phyloP scores from a whole-genome alignment of 2,113 vertebrate genomes.

The Hippocampus abdominalis region DNA sequence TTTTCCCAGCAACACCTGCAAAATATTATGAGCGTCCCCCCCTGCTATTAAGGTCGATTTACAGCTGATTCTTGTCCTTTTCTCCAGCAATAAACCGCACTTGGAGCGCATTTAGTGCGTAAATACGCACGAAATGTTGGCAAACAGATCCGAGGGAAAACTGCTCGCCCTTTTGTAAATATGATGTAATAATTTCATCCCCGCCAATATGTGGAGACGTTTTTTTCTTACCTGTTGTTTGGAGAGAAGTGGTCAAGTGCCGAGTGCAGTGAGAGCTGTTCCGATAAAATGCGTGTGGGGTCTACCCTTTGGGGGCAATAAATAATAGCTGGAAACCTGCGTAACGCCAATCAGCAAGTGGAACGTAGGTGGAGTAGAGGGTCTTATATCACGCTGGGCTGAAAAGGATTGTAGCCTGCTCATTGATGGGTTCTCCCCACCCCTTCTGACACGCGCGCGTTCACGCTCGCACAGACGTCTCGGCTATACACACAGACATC shows the following conservation, averaged over 20 bases:
- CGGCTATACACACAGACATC: neutral
- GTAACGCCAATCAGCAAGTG: conserved; percentile 72
- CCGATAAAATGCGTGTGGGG: conserved; percentile 32
- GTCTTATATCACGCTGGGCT: conserved; percentile 52
- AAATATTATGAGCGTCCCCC: neutral
- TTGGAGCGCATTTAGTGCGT: conserved; percentile 37
- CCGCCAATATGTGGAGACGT: neutral
- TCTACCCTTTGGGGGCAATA: conserved; percentile 51
- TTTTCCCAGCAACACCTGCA: conserved; percentile 59
- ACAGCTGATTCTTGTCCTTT: neutral
- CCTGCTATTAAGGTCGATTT: neutral
- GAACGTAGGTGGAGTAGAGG: conserved; percentile 64
- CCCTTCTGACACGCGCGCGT: neutral
- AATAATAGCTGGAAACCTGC: conserved; percentile 64
- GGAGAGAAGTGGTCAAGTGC: conserved; percentile 16
- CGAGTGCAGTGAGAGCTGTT: conserved; percentile 37
- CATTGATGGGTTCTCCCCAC: conserved; percentile 43
- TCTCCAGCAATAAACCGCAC: neutral
- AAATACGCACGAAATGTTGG: conserved; percentile 26
- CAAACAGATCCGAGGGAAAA: neutral
- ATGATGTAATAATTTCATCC: neutral
- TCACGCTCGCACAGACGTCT: neutral
- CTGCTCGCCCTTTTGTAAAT: neutral
- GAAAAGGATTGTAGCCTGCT: conserved; percentile 31
- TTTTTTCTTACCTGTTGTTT: conserved; percentile 46